A percentile compares a stretch with the other conserved stretches of the same genome.
Conservation (phyloP, 2,888 invertebrate species). For the Apamea crenata region DNA sequence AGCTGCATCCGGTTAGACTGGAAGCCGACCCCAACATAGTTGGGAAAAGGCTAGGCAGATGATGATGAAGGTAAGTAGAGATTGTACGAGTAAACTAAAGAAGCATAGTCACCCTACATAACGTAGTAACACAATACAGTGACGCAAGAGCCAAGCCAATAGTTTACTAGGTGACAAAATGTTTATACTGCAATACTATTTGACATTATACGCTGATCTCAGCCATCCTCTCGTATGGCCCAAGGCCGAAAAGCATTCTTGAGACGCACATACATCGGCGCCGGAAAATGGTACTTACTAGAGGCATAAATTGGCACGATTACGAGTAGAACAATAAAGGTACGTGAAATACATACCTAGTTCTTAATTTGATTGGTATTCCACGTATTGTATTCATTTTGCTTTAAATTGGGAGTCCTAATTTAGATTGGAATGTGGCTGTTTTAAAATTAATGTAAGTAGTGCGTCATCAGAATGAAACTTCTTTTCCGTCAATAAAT, state of each 20-base stretch:
- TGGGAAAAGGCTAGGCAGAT: neutral
- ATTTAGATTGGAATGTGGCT: neutral
- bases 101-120: slow-evolving; percentile 74
- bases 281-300: slow-evolving; percentile 41
- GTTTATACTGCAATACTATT: slow-evolving; percentile 81
- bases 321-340: slow-evolving; percentile 33
- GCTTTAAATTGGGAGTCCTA: neutral
- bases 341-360: slow-evolving; percentile 23
- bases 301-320: neutral
- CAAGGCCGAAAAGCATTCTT: slow-evolving; percentile 69
- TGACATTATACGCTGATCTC: slow-evolving; percentile 78
- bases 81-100: neutral
- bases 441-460: too few species aligned
- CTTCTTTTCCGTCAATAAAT: neutral
- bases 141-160: slow-evolving; percentile 83
- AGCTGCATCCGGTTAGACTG: neutral
- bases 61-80: neutral
- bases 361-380: slow-evolving; percentile 15
- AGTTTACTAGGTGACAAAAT: slow-evolving; percentile 86
- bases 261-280: slow-evolving; percentile 36
- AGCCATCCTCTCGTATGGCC: slow-evolving; percentile 63
- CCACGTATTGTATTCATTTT: slow-evolving; percentile 17
- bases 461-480: neutral
- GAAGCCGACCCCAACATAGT: neutral
- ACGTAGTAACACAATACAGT: slow-evolving; percentile 78